These are phyloP conservation scores for Drepanosiphum platanoidis DNA, from an alignment of 2,888 invertebrate genomes.

Conservation along the genomic window DNA sequence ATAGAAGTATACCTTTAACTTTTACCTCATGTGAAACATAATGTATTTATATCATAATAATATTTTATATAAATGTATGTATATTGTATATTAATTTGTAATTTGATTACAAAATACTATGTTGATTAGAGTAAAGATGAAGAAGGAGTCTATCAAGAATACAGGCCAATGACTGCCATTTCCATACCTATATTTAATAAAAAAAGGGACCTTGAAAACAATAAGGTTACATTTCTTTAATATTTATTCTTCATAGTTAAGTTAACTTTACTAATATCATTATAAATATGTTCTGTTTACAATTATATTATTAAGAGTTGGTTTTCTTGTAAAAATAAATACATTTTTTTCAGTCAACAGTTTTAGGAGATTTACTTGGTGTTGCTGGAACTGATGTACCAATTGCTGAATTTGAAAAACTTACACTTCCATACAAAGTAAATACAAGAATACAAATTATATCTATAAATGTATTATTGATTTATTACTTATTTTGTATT, in stretches of 20 bases:
- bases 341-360: constrained; percentile 41
- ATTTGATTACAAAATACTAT: too few relatives aligned
- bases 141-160: constrained; percentile 66
- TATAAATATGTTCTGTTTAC: too few relatives aligned
- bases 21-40: neutral
- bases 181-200: constrained; percentile 92
- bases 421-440: constrained; percentile 91
- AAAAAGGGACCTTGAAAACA: constrained; percentile 67
- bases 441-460: constrained; percentile 66
- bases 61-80: too few relatives aligned
- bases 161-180: constrained; percentile 87
- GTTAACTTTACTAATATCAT: too few relatives aligned
- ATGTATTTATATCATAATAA: neutral
- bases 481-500: neutral
- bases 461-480: constrained; percentile 45
- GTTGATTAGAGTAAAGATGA: constrained; percentile 43
- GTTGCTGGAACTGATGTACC: constrained; percentile 96
- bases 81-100: too few relatives aligned
- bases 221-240: constrained; percentile 63
- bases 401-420: constrained; percentile 87
- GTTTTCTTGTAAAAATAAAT: neutral
- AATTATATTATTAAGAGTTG: too few relatives aligned
- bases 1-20: constrained; percentile 4
- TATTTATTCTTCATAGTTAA: neutral
- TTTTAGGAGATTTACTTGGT: constrained; percentile 75